Conservation (phyloP, 2,113 vertebrate species). For the Ptychochromis oligacanthus region DNA sequence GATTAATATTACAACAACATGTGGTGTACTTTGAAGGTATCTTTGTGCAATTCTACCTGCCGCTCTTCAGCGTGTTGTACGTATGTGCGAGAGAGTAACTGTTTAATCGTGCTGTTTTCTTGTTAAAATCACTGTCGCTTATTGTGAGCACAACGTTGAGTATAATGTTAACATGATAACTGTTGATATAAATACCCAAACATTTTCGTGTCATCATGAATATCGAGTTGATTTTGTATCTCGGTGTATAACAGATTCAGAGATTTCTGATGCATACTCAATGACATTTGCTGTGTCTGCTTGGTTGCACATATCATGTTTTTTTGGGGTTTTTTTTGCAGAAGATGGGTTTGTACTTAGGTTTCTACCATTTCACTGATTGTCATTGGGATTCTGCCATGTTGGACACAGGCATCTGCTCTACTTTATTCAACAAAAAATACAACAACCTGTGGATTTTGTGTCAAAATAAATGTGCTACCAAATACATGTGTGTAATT, state of each 20-base stretch:
- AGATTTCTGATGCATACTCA: conserved; percentile 45
- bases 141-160: conserved; percentile 66
- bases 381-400: conserved; percentile 17
- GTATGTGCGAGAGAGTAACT: conserved; percentile 64
- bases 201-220: conserved; percentile 47
- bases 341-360: conserved; percentile 17
- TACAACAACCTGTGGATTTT: conserved; percentile 74
- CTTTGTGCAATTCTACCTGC: conserved; percentile 64
- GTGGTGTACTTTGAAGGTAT: conserved; percentile 69
- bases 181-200: conserved; percentile 48
- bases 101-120: conserved; percentile 49
- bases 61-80: conserved; percentile 66
- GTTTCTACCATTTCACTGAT: conserved; percentile 33
- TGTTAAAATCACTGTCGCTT: conserved; percentile 64
- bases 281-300: neutral
- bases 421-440: conserved; percentile 58
- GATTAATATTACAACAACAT: conserved; percentile 59
- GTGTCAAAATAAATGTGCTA: conserved; percentile 77
- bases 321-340: neutral
- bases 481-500: conserved; percentile 15
- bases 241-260: conserved; percentile 47
- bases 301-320: conserved; percentile 18
- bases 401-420: conserved; percentile 32
- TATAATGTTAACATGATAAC: conserved; percentile 61
- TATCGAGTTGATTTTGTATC: conserved; percentile 59